A percentile compares a stretch with the other conserved stretches of the same genome.
These are phyloP conservation scores for Craniophora ligustri DNA, from an alignment of 2,888 invertebrate genomes.

Conservation along the genomic window DNA sequence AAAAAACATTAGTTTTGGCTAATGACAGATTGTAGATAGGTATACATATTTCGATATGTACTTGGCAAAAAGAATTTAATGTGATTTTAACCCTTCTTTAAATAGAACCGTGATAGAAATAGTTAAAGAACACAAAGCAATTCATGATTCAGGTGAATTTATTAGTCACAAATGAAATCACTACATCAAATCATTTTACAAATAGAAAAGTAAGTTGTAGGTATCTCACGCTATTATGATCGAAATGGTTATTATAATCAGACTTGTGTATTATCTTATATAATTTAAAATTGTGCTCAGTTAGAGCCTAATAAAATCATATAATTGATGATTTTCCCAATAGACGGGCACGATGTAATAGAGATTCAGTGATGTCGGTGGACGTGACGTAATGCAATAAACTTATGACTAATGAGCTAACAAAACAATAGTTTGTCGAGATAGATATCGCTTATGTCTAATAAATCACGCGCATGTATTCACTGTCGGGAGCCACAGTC, in stretches of 20 bases:
- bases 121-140: background rate
- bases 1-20: too few species aligned
- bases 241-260: constrained; percentile 23
- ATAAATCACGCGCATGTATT: constrained; percentile 59
- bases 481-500: constrained; percentile 32
- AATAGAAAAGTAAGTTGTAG: constrained; percentile 27
- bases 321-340: constrained; percentile 38
- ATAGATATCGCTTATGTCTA: constrained; percentile 54
- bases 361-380: constrained; percentile 21
- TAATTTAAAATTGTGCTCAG: constrained; percentile 20
- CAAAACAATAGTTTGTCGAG: constrained; percentile 60
- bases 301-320: constrained; percentile 11
- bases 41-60: too few species aligned
- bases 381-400: constrained; percentile 55
- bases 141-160: constrained; percentile 17
- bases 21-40: too few species aligned
- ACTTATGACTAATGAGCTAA: constrained; percentile 57
- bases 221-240: constrained; percentile 21
- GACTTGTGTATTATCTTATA: constrained; percentile 26
- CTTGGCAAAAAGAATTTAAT: too few species aligned
- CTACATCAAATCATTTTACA: constrained; percentile 11
- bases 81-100: too few species aligned
- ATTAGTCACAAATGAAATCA: constrained; percentile 14
- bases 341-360: constrained; percentile 31
- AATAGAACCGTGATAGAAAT: background rate